These are phyloP conservation scores for Dendrophyllia cribrosa DNA, from an alignment of 64 coral and sea anemone species.

Conservation along the genomic window DNA sequence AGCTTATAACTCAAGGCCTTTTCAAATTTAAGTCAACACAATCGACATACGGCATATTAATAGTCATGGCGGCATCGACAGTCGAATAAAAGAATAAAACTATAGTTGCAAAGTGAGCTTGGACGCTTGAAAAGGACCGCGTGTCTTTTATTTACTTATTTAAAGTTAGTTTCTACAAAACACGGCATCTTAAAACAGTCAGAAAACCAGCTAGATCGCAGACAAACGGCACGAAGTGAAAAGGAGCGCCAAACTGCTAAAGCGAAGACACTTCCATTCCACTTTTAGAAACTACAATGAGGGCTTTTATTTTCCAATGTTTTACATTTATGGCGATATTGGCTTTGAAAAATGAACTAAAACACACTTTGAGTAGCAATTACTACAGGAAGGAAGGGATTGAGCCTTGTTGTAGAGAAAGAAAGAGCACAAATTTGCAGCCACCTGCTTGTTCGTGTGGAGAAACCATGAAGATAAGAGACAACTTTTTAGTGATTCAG, in stretches of 20 bases:
- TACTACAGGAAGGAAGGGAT: conserved; percentile 46
- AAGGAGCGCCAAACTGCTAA: not conserved
- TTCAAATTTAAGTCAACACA: conserved; percentile 64
- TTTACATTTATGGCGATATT: conserved; percentile 2
- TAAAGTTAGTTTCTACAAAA: conserved; percentile 16
- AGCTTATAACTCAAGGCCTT: conserved; percentile 59
- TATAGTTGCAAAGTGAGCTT: conserved; percentile 24
- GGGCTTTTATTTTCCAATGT: not conserved
- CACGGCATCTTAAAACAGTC: conserved; percentile 21
- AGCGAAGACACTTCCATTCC: not conserved
- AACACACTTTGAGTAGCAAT: conserved; percentile 24
- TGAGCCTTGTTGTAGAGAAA: not conserved
- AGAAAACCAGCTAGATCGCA: not conserved
- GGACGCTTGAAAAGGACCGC: conserved; percentile 42
- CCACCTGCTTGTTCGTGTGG: conserved; percentile 23
- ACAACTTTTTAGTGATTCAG: not conserved
- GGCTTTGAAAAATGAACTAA: not conserved
- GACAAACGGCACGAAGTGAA: not conserved
- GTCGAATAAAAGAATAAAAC: conserved; percentile 63
- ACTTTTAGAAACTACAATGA: not conserved
- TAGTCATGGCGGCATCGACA: conserved; percentile 57
- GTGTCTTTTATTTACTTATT: conserved; percentile 62
- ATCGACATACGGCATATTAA: conserved; percentile 54
- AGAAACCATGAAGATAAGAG: not conserved
- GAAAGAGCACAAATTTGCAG: not conserved